Percentiles rank a stretch among this genome's conserved stretches.
These are phyloP conservation scores for Drosophila putrida DNA, from an alignment of 2,888 invertebrate species.

Conservation along the genomic window DNA sequence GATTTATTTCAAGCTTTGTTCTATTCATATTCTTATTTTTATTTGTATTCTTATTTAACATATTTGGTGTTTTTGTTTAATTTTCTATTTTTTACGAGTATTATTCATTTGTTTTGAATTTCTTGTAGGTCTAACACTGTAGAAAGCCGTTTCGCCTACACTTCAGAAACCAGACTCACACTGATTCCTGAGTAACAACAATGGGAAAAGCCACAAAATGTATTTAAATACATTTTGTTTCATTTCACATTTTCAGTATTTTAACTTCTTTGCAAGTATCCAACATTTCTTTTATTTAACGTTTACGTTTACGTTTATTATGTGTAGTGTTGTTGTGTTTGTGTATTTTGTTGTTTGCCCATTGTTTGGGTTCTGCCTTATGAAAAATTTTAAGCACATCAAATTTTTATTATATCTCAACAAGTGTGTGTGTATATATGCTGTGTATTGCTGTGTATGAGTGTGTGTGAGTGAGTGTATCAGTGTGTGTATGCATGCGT, in stretches of 20 bases:
- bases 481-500: constrained; percentile 16
- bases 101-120: neutral
- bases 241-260: constrained; percentile 13
- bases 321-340: no score
- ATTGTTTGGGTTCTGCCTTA: constrained; percentile 65
- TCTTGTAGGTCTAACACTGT: constrained; percentile 4
- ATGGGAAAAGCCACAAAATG: constrained; percentile 21
- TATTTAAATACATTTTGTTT: constrained; percentile 42
- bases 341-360: constrained; percentile 29
- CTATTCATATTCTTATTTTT: constrained; percentile 6
- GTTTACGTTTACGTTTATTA: constrained; percentile 12
- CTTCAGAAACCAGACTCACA: constrained; percentile 7
- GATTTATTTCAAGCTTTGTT: constrained; percentile 19
- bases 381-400: constrained; percentile 72
- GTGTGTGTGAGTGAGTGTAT: neutral
- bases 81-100: neutral
- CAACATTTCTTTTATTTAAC: constrained; percentile 48
- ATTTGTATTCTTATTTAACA: neutral
- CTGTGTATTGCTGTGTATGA: neutral
- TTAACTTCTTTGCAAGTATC: constrained; percentile 32
- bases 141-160: constrained; percentile 23
- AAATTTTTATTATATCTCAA: constrained; percentile 68
- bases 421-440: constrained; percentile 43
- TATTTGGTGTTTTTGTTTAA: neutral
- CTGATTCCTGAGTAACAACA: constrained; percentile 2